Percentiles rank a stretch among this genome's conserved stretches.
Evolutionary conservation across 2,888 invertebrate species (phyloP).

Genomic region (Heliconius aoede): DNA sequence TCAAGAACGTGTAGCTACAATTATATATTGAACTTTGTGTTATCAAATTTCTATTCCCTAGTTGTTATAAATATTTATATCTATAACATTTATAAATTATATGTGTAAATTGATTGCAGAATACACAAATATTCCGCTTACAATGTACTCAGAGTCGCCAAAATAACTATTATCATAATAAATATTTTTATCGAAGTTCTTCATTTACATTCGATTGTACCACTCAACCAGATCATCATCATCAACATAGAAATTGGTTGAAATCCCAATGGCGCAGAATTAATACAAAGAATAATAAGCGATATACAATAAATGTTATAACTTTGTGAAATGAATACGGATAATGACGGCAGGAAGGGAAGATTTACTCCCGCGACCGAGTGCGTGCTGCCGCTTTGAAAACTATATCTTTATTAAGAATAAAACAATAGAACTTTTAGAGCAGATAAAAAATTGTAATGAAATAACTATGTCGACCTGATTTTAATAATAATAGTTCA

Average conservation of each 20-base stretch:
- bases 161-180: not conserved
- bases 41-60: too few relatives aligned
- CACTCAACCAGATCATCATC: not conserved
- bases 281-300: slow-evolving; percentile 36
- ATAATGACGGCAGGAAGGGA: slow-evolving; percentile 34
- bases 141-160: not conserved
- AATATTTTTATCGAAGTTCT: not conserved
- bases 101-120: not conserved
- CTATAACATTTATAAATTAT: not conserved
- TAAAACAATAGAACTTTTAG: slow-evolving; percentile 6
- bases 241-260: slow-evolving; percentile 24
- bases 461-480: slow-evolving; percentile 10
- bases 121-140: not conserved
- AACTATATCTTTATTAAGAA: slow-evolving; percentile 21
- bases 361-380: slow-evolving; percentile 35
- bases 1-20: too few relatives aligned
- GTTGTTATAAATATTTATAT: not conserved
- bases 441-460: not conserved
- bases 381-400: slow-evolving; percentile 23
- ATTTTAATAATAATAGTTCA: slow-evolving; percentile 8
- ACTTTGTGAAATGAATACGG: slow-evolving; percentile 32
- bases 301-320: slow-evolving; percentile 37
- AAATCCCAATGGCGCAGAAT: slow-evolving; percentile 25
- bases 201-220: slow-evolving; percentile 16
- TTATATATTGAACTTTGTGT: too few relatives aligned